Base-by-base conservation (phyloP, 2,113 vertebrate species). In the Larimichthys crocea region DNA sequence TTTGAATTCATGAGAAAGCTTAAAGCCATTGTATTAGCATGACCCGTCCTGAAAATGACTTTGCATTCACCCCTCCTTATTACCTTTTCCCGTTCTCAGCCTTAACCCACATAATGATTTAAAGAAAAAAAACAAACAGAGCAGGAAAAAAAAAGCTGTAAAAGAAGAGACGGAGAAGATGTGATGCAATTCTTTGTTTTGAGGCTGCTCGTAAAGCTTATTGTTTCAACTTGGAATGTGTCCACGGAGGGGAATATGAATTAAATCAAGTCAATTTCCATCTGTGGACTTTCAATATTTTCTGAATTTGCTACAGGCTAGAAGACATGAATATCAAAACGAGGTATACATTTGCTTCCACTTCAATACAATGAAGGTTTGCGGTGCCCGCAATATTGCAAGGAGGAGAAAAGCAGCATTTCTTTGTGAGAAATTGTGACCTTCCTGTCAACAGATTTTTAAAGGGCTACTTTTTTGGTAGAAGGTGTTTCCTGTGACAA, bases 1-100 rank as follows among this genome's bases (percentile, higher is more conserved):
- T 89, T 87, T 79, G 80, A 90, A 90, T 91, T 86, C 87, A 86
- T 75, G 74, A 52, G 35, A 67, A 89, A 79, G 74, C 83, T 91
- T 72, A 83, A 60, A 90, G 84, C 79, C 60, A 64, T 81, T 80
- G 72, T 53, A 76, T 83, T 79, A 82, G 83, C 68, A 60, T 70
- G 64, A 86, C 76, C 83, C 49, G 61, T 82, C 73, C 83, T 60
- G 2, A 85, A 86, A 88, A 90, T 78, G 70, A 82, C 69, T 88
- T 85, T 74, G 83, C 61, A 64, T 85, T 76, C 85, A 64, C 60
- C 57, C 62, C 53, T 53, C 26, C 44, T 26, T 14, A 3, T 52
- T 16, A 11, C 55, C 57, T 35, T 14, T 44, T 65, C 59, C 40
- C 5, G 3, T 26, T 42, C 50, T 79, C 44, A 42, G 35, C 56